These are phyloP conservation scores for Danio tinwini DNA, from an alignment of 2,797 vertebrate genomes.

Conservation along the genomic window DNA sequence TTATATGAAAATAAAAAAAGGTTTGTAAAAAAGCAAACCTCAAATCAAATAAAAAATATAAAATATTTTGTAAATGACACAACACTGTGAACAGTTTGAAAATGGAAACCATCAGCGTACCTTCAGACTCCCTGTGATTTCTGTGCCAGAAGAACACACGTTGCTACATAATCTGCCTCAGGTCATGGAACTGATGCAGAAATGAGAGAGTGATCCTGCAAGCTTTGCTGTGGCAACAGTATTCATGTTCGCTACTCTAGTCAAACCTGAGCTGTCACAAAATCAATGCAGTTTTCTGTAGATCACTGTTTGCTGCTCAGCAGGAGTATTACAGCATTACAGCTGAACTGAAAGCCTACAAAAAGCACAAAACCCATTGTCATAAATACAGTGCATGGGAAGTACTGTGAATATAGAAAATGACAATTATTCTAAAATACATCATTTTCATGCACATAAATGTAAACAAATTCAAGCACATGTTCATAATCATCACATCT, in stretches of 20 bases:
- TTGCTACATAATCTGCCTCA: slow-evolving; percentile 70
- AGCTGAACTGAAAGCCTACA: slow-evolving; percentile 27
- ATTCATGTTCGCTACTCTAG: slow-evolving; percentile 73
- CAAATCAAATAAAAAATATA: neutral
- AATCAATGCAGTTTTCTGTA: slow-evolving; percentile 76
- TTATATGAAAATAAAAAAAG: neutral
- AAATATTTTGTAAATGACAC: slow-evolving; percentile 10
- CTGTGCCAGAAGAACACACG: slow-evolving; percentile 48
- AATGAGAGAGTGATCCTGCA: slow-evolving; percentile 72
- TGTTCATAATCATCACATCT: slow-evolving; percentile 14
- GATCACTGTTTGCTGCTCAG: slow-evolving; percentile 56
- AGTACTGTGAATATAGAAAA: neutral
- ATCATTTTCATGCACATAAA: slow-evolving; percentile 15
- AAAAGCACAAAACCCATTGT: slow-evolving; percentile 28
- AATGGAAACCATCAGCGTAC: slow-evolving; percentile 5
- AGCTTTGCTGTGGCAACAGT: slow-evolving; percentile 80
- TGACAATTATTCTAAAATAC: slow-evolving; percentile 7
- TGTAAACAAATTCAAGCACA: slow-evolving; percentile 31
- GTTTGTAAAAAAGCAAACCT: neutral
- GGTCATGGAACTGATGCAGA: slow-evolving; percentile 71
- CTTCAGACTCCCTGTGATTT: slow-evolving; percentile 15
- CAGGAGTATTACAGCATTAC: slow-evolving; percentile 28
- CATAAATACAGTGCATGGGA: neutral
- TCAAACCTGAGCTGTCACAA: slow-evolving; percentile 77
- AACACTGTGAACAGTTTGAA: slow-evolving; percentile 25